phyloP scores from a whole-genome alignment of 2,113 vertebrate species.

The Heterotis niloticus region DNA sequence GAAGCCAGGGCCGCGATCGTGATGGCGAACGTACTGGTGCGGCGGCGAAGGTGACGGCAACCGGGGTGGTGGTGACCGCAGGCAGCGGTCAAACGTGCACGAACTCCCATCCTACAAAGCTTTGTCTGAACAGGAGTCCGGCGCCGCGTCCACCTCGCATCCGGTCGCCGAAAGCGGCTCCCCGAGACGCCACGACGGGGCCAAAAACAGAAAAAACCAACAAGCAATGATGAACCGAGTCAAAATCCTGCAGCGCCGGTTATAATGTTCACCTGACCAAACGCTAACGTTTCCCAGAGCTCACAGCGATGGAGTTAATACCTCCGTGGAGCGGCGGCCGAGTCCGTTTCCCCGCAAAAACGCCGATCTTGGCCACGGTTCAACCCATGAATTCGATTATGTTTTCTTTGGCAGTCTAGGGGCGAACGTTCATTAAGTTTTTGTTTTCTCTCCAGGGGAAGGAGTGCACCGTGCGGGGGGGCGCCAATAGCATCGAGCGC shows the following conservation, averaged over 20 bases:
- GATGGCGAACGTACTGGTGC: no score
- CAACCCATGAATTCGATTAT: conserved; percentile 51
- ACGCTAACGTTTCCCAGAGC: conserved; percentile 37
- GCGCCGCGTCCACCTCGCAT: no score
- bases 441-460: conserved; percentile 63
- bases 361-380: conserved; percentile 46
- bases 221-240: neutral
- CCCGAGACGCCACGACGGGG: neutral
- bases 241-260: conserved; percentile 19
- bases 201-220: neutral
- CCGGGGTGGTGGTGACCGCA: no score
- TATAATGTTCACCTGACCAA: conserved; percentile 29
- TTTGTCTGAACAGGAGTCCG: no score
- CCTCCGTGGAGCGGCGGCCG: conserved; percentile 38
- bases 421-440: conserved; percentile 56
- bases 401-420: conserved; percentile 51
- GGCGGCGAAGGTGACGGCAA: no score
- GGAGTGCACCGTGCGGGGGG: conserved; percentile 59
- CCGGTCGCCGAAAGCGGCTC: no score
- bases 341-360: conserved; percentile 42
- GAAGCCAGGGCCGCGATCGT: no score
- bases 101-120: no score
- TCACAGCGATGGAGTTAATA: conserved; percentile 27
- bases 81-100: no score
- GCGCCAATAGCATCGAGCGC: conserved; percentile 57